These are phyloP conservation scores for Remorina albescens DNA, from an alignment of 2,797 vertebrate species.

Conservation along the genomic window DNA sequence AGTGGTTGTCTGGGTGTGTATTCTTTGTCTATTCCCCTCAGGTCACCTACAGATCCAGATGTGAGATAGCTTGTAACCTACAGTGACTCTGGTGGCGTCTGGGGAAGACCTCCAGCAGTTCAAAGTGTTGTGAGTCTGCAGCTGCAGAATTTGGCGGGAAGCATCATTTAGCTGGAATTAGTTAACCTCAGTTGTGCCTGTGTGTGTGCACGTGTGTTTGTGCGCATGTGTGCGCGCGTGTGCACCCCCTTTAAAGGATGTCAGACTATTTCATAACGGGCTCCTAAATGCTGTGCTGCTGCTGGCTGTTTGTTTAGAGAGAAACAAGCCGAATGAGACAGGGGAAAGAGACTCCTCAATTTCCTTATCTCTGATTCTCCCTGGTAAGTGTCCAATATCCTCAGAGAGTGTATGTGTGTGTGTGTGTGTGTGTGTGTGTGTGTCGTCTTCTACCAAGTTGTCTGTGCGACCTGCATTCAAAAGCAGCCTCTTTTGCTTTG, in stretches of 20 bases:
- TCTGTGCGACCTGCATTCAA: conserved; percentile 68
- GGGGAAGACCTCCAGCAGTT: conserved; percentile 62
- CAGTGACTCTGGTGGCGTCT: conserved; percentile 55
- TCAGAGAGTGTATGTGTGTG: conserved; percentile 33
- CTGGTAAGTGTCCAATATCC: conserved; percentile 81
- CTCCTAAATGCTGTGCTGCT: conserved; percentile 60
- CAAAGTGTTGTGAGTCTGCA: conserved; percentile 50
- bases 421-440: conserved; percentile 18
- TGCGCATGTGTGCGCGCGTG: conserved; percentile 20
- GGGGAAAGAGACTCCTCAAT: conserved; percentile 78
- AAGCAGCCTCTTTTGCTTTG: conserved; percentile 65
- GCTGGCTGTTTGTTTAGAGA: conserved; percentile 74
- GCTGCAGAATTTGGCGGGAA: conserved; percentile 67
- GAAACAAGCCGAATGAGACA: conserved; percentile 73
- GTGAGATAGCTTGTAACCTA: conserved; percentile 61
- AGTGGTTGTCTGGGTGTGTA: conserved; percentile 48
- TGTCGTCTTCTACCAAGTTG: conserved; percentile 56
- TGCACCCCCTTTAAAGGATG: conserved; percentile 55
- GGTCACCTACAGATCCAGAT: conserved; percentile 74
- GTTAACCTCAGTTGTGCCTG: conserved; percentile 48
- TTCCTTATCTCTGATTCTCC: conserved; percentile 82
- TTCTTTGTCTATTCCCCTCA: conserved; percentile 51
- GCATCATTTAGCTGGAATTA: conserved; percentile 49
- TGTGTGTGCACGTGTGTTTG: conserved; percentile 22
- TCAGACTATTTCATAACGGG: conserved; percentile 71